Conservation (phyloP, 2,888 invertebrate species). For the Vanessa cardui region DNA sequence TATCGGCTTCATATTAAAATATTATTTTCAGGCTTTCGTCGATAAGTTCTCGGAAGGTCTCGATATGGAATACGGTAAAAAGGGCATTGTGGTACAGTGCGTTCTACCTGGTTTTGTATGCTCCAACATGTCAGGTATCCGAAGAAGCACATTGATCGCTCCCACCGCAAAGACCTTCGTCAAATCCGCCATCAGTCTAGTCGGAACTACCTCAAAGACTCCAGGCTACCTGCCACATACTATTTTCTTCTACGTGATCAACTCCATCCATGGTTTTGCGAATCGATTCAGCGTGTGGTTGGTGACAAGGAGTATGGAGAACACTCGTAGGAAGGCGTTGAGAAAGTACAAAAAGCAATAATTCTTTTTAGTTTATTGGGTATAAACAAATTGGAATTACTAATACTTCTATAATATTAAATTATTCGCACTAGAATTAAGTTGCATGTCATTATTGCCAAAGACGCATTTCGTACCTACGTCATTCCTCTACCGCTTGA, state of each 20-base stretch:
- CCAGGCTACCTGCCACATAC: slow-evolving; percentile 90
- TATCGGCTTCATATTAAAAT: background rate
- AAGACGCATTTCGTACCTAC: slow-evolving; percentile 23
- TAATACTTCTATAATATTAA: slow-evolving; percentile 11
- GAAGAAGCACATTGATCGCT: slow-evolving; percentile 87
- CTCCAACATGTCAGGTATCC: slow-evolving; percentile 94
- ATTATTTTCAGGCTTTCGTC: slow-evolving; percentile 86
- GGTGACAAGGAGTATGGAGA: slow-evolving; percentile 85
- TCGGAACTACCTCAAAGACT: slow-evolving; percentile 87
- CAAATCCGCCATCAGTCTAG: slow-evolving; percentile 85
- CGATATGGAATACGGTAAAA: slow-evolving; percentile 87
- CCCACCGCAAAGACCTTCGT: slow-evolving; percentile 89
- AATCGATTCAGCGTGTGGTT: slow-evolving; percentile 84
- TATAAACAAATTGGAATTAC: slow-evolving; percentile 10
- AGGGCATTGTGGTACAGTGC: slow-evolving; percentile 90
- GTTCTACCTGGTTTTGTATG: slow-evolving; percentile 94
- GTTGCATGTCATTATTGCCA: slow-evolving; percentile 23
- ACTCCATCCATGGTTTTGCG: slow-evolving; percentile 74
- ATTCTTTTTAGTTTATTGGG: slow-evolving; percentile 42
- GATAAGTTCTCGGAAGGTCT: slow-evolving; percentile 91
- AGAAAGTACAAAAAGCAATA: slow-evolving; percentile 78
- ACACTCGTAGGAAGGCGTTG: slow-evolving; percentile 83
- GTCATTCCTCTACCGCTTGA: background rate
- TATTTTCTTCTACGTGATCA: slow-evolving; percentile 79
- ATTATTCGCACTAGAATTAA: too few relatives aligned